Percentiles rank a stretch among this genome's conserved stretches.
These are phyloP conservation scores for Brachionus manjavacas DNA, from an alignment of 1,140 invertebrate genomes.

Conservation along the genomic window DNA sequence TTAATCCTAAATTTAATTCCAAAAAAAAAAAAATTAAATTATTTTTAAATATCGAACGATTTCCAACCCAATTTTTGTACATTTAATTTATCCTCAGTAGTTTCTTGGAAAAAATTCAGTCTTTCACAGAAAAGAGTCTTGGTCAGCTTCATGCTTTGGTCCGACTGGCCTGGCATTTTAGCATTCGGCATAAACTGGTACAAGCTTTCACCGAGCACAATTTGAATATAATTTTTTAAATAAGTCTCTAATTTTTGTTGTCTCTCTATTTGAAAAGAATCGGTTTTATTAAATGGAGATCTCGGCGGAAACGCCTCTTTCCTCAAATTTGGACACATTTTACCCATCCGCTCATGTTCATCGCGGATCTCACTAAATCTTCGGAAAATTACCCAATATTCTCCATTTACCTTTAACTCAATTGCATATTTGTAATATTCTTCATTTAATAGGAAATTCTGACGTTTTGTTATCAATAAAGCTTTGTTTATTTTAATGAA, in stretches of 20 bases:
- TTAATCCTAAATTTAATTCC: not conserved
- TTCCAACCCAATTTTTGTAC: slow-evolving; percentile 42
- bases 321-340: not conserved
- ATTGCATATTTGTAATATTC: slow-evolving; percentile 41
- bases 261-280: slow-evolving; percentile 35
- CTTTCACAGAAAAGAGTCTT: slow-evolving; percentile 11
- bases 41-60: slow-evolving; percentile 10
- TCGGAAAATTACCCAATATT: slow-evolving; percentile 38
- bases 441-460: slow-evolving; percentile 29
- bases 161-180: not conserved
- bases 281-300: slow-evolving; percentile 38
- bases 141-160: not conserved
- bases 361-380: slow-evolving; percentile 37
- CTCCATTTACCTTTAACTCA: slow-evolving; percentile 28
- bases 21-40: not conserved
- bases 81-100: slow-evolving; percentile 37
- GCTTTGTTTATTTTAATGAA: slow-evolving; percentile 36
- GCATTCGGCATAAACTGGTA: slow-evolving; percentile 5
- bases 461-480: slow-evolving; percentile 21
- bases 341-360: slow-evolving; percentile 23
- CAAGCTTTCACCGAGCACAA: slow-evolving; percentile 9
- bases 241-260: slow-evolving; percentile 37
- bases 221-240: slow-evolving; percentile 38
- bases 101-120: slow-evolving; percentile 27
- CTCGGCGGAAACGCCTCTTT: slow-evolving; percentile 29